A percentile compares a stretch with the other conserved stretches of the same genome.
phyloP scores from a whole-genome alignment of 2,888 invertebrate genomes.

The Limnephilus auricula region DNA sequence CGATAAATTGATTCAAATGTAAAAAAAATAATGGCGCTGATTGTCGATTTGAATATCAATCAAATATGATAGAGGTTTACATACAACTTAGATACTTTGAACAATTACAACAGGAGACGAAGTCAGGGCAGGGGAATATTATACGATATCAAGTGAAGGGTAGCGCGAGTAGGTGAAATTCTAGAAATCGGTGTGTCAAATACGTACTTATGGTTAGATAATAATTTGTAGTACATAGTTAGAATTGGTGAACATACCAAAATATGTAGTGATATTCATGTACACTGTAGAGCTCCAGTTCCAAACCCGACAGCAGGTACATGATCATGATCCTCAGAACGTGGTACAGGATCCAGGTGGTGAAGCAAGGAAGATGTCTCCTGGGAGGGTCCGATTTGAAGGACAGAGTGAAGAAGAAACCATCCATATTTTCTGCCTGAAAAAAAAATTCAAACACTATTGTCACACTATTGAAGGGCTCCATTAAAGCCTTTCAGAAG shows the following conservation, averaged over 20 bases:
- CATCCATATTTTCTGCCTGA: constrained; percentile 94
- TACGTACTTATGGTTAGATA: neutral
- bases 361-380: constrained; percentile 90
- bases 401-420: constrained; percentile 84
- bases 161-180: too few species aligned
- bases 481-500: neutral
- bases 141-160: too few species aligned
- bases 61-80: too few species aligned
- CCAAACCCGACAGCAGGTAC: constrained; percentile 95
- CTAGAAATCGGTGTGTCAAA: neutral
- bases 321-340: constrained; percentile 95
- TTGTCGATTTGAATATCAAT: too few species aligned
- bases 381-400: constrained; percentile 74
- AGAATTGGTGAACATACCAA: constrained; percentile 80
- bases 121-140: too few species aligned
- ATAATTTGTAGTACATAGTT: neutral
- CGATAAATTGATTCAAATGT: too few species aligned
- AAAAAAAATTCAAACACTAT: constrained; percentile 66
- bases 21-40: too few species aligned
- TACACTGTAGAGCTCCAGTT: constrained; percentile 95
- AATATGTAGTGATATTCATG: constrained; percentile 98
- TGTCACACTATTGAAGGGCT: neutral
- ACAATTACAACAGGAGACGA: too few species aligned
- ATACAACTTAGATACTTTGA: too few species aligned
- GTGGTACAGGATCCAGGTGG: constrained; percentile 97